Percentiles rank a stretch among this genome's conserved stretches.
Conservation (phyloP, 2,113 vertebrate genomes). For the Salvelinus alpinus region DNA sequence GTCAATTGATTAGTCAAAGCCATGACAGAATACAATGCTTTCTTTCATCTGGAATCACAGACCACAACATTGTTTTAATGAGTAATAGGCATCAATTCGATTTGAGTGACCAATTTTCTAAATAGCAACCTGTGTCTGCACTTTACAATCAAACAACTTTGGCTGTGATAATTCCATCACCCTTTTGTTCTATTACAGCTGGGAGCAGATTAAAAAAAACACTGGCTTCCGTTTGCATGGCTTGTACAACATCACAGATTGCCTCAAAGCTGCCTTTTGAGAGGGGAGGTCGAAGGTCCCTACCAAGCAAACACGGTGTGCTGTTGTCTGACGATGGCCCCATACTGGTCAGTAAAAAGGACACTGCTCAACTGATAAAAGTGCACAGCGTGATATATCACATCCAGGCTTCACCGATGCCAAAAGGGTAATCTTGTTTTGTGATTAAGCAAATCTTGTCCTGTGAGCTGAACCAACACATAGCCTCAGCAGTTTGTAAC, state of each 20-base stretch:
- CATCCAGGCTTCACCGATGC: slow-evolving; percentile 26
- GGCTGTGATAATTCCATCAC: slow-evolving; percentile 3
- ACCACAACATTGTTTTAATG: not conserved
- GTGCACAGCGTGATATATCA: slow-evolving; percentile 16
- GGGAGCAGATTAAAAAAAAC: not conserved
- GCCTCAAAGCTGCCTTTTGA: slow-evolving; percentile 10
- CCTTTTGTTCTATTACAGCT: not conserved
- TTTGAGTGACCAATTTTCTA: not conserved
- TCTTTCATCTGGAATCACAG: no score
- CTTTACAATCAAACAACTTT: not conserved
- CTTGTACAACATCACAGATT: slow-evolving; percentile 18
- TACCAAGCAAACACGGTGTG: slow-evolving; percentile 22
- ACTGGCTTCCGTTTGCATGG: slow-evolving; percentile 8
- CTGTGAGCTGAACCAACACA: not conserved
- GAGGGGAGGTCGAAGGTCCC: not conserved
- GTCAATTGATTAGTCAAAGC: not conserved
- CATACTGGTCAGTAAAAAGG: slow-evolving; percentile 18
- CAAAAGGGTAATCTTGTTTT: slow-evolving; percentile 45
- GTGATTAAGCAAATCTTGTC: slow-evolving; percentile 24
- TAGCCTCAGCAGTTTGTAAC: not conserved
- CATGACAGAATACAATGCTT: not conserved
- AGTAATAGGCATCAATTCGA: not conserved
- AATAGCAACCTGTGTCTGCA: not conserved
- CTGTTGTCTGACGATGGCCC: slow-evolving; percentile 27
- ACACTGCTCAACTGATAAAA: slow-evolving; percentile 32